Evolutionary conservation across 2,113 vertebrate species (phyloP).

Genomic region (Calonectris borealis): DNA sequence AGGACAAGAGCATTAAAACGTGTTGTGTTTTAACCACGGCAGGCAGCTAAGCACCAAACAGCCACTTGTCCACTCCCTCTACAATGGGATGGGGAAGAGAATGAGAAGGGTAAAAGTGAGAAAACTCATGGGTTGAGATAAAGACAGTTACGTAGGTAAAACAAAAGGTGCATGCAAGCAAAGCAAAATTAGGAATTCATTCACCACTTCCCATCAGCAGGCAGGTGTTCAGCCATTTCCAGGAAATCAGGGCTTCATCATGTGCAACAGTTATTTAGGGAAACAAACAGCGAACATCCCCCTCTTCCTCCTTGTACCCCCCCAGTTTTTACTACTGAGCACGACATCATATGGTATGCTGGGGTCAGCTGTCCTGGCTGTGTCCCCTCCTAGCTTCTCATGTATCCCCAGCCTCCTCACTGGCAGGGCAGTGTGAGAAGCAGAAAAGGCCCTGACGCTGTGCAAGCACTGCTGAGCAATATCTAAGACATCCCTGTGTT

Average conservation of each 20-base stretch:
- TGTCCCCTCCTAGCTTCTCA: background rate
- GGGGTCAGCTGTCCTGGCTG: background rate
- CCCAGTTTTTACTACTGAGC: background rate
- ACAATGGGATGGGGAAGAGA: background rate
- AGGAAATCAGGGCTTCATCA: background rate
- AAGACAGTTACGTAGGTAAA: background rate
- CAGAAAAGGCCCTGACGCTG: background rate
- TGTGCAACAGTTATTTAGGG: background rate
- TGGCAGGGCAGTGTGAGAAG: background rate
- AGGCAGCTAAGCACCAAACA: background rate
- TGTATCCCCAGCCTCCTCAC: too few species aligned
- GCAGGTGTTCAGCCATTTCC: background rate
- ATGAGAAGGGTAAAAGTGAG: background rate
- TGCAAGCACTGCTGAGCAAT: background rate
- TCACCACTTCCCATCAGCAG: background rate
- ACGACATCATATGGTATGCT: fast-evolving
- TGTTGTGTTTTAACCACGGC: background rate
- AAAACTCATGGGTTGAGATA: background rate
- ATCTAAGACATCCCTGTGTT: background rate
- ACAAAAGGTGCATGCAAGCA: background rate
- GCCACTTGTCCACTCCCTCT: background rate
- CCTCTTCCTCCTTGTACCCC: background rate
- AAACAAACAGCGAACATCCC: background rate
- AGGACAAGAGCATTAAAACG: background rate
- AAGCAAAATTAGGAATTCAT: background rate